These are phyloP conservation scores for Calliopsis andreniformis DNA, from an alignment of 1,140 invertebrate species.

Conservation along the genomic window DNA sequence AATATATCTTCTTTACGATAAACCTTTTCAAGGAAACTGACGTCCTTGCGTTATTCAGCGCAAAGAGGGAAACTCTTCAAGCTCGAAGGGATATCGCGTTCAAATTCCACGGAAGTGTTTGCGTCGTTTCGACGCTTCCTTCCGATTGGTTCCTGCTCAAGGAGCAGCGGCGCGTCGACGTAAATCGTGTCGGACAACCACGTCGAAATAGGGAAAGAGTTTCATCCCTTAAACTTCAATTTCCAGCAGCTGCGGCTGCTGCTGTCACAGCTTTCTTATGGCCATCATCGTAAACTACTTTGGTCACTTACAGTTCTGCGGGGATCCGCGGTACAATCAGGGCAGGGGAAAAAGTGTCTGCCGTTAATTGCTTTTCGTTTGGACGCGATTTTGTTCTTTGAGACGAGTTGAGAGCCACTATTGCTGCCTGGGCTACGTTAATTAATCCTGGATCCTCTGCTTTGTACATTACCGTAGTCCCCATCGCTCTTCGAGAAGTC, in stretches of 20 bases:
- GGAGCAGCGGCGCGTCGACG: not conserved
- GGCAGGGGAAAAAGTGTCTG: not conserved
- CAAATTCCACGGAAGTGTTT: not conserved
- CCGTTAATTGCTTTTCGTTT: slow-evolving; percentile 1
- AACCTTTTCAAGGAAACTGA: too few relatives aligned
- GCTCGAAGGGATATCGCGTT: not conserved
- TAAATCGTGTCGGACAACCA: not conserved
- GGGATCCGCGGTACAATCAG: not conserved
- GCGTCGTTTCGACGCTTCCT: not conserved
- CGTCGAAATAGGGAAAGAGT: slow-evolving; percentile 5
- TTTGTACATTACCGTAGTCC: not conserved
- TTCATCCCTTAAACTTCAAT: slow-evolving; percentile 2
- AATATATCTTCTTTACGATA: too few relatives aligned
- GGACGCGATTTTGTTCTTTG: not conserved
- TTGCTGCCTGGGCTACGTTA: not conserved
- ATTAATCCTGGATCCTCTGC: not conserved
- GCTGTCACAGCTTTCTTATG: not conserved
- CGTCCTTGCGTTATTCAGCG: not conserved
- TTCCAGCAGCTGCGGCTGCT: not conserved
- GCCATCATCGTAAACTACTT: not conserved
- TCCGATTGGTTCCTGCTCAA: not conserved
- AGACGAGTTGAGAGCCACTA: not conserved
- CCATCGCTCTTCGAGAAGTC: not conserved
- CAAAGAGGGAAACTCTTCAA: not conserved
- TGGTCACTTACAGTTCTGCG: not conserved